These are phyloP conservation scores for Labroides dimidiatus DNA, from an alignment of 2,797 vertebrate species.

Conservation along the genomic window DNA sequence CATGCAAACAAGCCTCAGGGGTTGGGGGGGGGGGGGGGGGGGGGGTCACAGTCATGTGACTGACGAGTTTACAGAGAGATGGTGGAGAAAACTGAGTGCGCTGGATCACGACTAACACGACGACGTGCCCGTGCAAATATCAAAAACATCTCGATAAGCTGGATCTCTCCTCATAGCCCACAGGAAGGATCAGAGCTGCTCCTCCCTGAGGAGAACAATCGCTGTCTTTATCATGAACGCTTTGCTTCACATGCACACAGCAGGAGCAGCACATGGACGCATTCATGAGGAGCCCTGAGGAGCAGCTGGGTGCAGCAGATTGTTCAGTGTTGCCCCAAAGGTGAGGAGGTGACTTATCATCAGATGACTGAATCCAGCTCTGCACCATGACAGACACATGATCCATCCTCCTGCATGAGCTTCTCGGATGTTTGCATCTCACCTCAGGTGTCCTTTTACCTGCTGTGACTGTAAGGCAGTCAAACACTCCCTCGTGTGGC, in stretches of 20 bases:
- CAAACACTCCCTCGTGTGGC: conserved; percentile 43
- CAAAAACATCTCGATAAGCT: too few species aligned
- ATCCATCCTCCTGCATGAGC: not conserved
- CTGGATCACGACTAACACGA: too few species aligned
- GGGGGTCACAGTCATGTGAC: conserved; percentile 26
- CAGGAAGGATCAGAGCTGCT: too few species aligned
- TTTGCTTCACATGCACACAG: conserved; percentile 14
- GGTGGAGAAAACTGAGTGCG: not conserved
- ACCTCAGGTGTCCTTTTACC: conserved; percentile 9
- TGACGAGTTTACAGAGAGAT: not conserved
- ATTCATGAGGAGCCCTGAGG: conserved; percentile 1
- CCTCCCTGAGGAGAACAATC: too few species aligned
- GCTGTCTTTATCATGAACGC: not conserved
- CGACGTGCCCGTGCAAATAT: too few species aligned
- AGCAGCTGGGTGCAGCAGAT: conserved; percentile 37
- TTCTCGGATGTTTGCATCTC: not conserved
- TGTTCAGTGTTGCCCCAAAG: conserved; percentile 36
- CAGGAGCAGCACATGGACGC: conserved; percentile 3
- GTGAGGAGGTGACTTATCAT: not conserved
- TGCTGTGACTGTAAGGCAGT: not conserved
- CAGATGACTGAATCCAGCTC: not conserved
- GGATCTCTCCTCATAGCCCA: too few species aligned
- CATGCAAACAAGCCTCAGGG: conserved; percentile 9
- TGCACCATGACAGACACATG: not conserved
- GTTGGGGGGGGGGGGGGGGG: too few species aligned